Conservation (phyloP, 2,797 vertebrate species). For the Dallia pectoralis region DNA sequence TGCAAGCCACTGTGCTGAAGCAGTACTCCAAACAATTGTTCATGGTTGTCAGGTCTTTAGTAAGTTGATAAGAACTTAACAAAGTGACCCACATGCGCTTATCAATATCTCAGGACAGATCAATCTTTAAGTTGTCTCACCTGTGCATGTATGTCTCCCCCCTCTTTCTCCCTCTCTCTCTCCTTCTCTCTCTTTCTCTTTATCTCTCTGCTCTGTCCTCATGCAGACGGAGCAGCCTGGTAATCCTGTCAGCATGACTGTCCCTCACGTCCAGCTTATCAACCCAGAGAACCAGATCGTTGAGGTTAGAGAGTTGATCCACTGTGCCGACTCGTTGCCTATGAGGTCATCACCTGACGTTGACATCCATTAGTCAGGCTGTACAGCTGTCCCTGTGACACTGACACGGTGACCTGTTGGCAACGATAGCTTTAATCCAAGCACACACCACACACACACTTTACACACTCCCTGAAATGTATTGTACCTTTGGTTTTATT, state of each 20-base stretch:
- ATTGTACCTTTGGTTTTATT: neutral
- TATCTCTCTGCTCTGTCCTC: slow-evolving; percentile 29
- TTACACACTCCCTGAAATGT: neutral
- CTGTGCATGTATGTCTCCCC: slow-evolving; percentile 27
- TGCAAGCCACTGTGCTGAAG: too few relatives aligned
- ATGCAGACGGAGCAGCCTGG: slow-evolving; percentile 84
- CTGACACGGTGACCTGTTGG: neutral
- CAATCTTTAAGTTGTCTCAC: slow-evolving; percentile 39
- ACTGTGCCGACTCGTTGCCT: neutral
- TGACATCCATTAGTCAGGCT: neutral
- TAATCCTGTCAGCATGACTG: slow-evolving; percentile 88
- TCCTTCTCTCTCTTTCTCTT: neutral
- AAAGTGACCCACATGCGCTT: slow-evolving; percentile 40
- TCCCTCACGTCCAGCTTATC: slow-evolving; percentile 98
- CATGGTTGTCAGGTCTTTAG: too few relatives aligned
- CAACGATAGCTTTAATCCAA: neutral
- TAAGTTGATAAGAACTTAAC: too few relatives aligned
- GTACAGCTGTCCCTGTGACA: neutral
- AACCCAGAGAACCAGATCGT: slow-evolving; percentile 99
- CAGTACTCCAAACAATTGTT: too few relatives aligned
- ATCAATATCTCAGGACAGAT: slow-evolving; percentile 48
- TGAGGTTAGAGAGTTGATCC: slow-evolving; percentile 79
- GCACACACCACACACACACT: neutral
- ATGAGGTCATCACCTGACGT: neutral
- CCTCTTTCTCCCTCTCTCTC: slow-evolving; percentile 2